Conservation (phyloP, 2,113 vertebrate species). For the Nothobranchius kuhntae region DNA sequence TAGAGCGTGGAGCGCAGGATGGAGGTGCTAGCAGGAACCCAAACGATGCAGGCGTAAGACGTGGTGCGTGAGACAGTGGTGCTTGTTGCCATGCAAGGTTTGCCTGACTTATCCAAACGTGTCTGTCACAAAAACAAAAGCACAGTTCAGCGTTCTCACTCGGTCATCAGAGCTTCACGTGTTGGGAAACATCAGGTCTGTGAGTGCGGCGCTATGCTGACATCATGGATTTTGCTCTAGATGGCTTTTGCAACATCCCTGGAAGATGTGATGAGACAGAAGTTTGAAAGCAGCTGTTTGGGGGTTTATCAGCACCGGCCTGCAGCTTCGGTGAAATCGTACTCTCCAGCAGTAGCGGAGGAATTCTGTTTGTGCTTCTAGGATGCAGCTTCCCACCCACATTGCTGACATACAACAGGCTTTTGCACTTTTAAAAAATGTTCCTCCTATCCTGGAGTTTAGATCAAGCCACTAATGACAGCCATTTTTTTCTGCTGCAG, state of each 20-base stretch:
- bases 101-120: constrained; percentile 74
- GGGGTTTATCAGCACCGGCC: constrained; percentile 27
- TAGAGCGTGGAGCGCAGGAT: constrained; percentile 33
- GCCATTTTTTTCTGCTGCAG: constrained; percentile 41
- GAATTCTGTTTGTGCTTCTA: constrained; percentile 58
- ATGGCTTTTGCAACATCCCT: constrained; percentile 57
- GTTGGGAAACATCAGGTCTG: constrained; percentile 57
- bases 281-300: constrained; percentile 81
- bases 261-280: constrained; percentile 42
- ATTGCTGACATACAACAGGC: constrained; percentile 41
- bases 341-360: constrained; percentile 42
- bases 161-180: constrained; percentile 52
- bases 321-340: constrained; percentile 47
- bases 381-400: constrained; percentile 49
- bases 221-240: constrained; percentile 72
- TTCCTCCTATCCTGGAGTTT: constrained; percentile 33
- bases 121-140: constrained; percentile 55
- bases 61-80: constrained; percentile 63
- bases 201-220: constrained; percentile 58
- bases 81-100: constrained; percentile 66
- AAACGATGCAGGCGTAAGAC: too few relatives aligned
- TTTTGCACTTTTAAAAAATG: constrained; percentile 11
- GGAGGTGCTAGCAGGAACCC: background rate
- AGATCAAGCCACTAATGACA: constrained; percentile 54
- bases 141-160: constrained; percentile 68